Conservation (phyloP, 2,113 vertebrate species). For the Cyphotilapia sp. region DNA sequence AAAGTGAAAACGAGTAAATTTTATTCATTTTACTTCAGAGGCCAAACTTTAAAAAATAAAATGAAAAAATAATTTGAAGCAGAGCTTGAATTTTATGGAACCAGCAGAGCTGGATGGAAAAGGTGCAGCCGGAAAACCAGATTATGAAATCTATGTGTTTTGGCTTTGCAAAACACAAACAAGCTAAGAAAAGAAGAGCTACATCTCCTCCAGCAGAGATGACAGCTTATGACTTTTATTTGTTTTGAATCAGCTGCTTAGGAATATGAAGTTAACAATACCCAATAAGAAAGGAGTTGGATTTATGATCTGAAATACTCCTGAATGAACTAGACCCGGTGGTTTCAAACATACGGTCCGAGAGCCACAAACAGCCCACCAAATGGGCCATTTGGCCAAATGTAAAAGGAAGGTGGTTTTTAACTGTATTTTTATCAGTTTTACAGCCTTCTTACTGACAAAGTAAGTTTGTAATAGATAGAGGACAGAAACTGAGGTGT, state of each 20-base stretch:
- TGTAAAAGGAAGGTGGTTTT: not conserved
- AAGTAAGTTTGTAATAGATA: not conserved
- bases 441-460: not conserved
- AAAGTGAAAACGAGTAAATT: not conserved
- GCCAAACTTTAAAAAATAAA: not conserved
- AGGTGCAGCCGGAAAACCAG: not conserved
- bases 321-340: not conserved
- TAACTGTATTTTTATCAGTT: not conserved
- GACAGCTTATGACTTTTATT: not conserved
- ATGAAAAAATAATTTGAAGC: not conserved
- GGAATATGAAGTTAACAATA: not conserved
- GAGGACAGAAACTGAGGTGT: not conserved
- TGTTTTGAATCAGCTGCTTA: not conserved
- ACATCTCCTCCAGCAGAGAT: not conserved
- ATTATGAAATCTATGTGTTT: rapidly evolving
- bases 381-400: not conserved
- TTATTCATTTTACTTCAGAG: not conserved
- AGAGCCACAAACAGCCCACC: not conserved
- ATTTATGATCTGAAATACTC: not conserved
- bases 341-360: not conserved
- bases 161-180: not conserved
- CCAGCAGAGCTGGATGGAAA: not conserved
- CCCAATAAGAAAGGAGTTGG: not conserved
- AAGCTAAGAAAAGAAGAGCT: not conserved
- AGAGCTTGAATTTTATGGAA: not conserved